These are phyloP conservation scores for Hipposideros armiger DNA, from an alignment of 2,113 vertebrate species.

Conservation along the genomic window DNA sequence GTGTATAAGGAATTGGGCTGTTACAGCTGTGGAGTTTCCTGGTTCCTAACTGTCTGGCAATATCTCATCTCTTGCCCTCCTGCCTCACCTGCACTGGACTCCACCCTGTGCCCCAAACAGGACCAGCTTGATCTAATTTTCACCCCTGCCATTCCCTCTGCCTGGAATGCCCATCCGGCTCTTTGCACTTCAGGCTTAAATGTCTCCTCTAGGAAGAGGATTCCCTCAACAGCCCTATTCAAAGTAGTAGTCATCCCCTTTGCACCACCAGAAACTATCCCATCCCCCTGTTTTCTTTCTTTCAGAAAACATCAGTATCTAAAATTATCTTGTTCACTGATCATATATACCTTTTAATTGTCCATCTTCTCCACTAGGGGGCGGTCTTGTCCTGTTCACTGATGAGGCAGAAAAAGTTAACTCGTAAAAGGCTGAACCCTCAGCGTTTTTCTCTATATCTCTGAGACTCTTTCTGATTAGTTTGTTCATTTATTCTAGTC, in stretches of 20 bases:
- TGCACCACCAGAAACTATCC: not conserved
- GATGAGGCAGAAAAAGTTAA: too few species aligned
- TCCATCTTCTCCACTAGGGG: not conserved
- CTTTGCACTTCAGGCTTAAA: not conserved
- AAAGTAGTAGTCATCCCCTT: not conserved
- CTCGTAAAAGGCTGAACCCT: too few species aligned
- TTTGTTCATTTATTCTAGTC: too few species aligned
- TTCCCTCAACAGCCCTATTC: not conserved
- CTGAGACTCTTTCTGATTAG: too few species aligned
- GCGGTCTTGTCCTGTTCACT: not conserved
- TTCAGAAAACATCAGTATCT: not conserved
- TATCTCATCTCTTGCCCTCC: not conserved
- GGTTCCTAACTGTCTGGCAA: not conserved
- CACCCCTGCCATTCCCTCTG: not conserved
- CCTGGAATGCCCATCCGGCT: not conserved
- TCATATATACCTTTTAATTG: not conserved
- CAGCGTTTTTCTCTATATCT: too few species aligned
- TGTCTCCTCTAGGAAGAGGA: not conserved
- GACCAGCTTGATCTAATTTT: not conserved
- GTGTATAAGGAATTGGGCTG: not conserved
- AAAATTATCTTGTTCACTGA: not conserved
- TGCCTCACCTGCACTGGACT: not conserved
- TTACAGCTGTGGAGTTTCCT: not conserved
- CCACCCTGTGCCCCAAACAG: not conserved
- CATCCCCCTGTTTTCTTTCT: not conserved